Evolutionary conservation across 2,888 invertebrate species (phyloP), one percentile per base, ranked within the genome.

Genomic region (Muscina levida): DNA sequence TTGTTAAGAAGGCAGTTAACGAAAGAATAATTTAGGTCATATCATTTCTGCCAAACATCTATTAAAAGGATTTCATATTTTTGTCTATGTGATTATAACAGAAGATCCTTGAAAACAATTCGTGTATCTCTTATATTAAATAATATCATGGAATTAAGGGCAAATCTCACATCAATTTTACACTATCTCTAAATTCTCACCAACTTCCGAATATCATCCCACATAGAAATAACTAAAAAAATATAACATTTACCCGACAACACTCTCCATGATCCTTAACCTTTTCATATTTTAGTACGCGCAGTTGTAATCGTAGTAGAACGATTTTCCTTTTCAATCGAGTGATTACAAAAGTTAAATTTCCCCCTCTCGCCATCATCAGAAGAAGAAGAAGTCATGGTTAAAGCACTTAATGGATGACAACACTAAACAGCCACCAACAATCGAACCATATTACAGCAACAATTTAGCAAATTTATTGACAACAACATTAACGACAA

Each of bases 381-480:
- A 2, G 44, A 44, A 8, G 44, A n/a, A n/a, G 44, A 73, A 79
- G 68, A 78, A 79, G 72, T 76, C 72, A 68, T 22, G 19, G 76
- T 68, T 48, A 76, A 56, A 80, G 76, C 79, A 73, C 76, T 80
- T 80, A 80, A 76, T 76, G 76, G n/a, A 80, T 80, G 79, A 80
- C 79, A 80, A 76, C 79, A 80, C 72, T 73, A 76, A 76, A 76
- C 79, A 72, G 79, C 76, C 79, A 76, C 79, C 68, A n/a, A 51
- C 51, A 72, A 26, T 37, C 59, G 17, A 62, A 19, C 59, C 39
- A 22, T 26, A 56, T 46, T 19, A 62, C 62, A 44, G 8, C n/a
- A 24, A 62, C 24, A 72, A 79, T 22, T 48, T 74, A 72, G 74
- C 57, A 76, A 68, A 72, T 72, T 70, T 76, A 76, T 80, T 72